phyloP scores from a whole-genome alignment of 1,140 invertebrate genomes.

The Trinorchestia longiramus region DNA sequence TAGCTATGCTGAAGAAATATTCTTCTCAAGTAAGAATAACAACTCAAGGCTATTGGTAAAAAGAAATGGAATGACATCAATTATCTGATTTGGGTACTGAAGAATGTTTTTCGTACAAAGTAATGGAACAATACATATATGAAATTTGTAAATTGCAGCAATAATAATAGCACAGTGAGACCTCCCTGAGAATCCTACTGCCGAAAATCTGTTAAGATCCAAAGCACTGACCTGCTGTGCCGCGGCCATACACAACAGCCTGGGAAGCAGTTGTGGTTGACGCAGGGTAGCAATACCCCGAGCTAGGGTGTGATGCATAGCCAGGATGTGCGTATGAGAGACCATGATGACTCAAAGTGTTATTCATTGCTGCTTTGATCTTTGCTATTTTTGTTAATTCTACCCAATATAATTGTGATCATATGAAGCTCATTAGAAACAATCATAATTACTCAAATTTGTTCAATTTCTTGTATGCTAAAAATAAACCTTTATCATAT shows the following conservation, averaged over 20 bases:
- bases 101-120: too few species aligned
- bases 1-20: too few species aligned
- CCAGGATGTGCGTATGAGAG: slow-evolving; percentile 33
- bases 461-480: background rate
- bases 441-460: background rate
- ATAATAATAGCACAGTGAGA: background rate
- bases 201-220: background rate
- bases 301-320: slow-evolving; percentile 18
- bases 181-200: background rate
- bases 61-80: too few species aligned
- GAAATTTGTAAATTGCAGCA: background rate
- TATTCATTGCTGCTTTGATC: slow-evolving; percentile 25
- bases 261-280: background rate
- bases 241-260: background rate
- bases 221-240: background rate
- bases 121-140: background rate
- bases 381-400: background rate
- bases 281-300: background rate
- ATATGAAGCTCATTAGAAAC: background rate
- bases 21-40: too few species aligned
- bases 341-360: slow-evolving; percentile 39
- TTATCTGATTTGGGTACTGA: too few species aligned
- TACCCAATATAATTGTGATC: background rate
- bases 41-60: too few species aligned
- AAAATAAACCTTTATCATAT: background rate